Evolutionary conservation across 2,888 invertebrate genomes (phyloP).

Genomic region (Cephus spinipes): DNA sequence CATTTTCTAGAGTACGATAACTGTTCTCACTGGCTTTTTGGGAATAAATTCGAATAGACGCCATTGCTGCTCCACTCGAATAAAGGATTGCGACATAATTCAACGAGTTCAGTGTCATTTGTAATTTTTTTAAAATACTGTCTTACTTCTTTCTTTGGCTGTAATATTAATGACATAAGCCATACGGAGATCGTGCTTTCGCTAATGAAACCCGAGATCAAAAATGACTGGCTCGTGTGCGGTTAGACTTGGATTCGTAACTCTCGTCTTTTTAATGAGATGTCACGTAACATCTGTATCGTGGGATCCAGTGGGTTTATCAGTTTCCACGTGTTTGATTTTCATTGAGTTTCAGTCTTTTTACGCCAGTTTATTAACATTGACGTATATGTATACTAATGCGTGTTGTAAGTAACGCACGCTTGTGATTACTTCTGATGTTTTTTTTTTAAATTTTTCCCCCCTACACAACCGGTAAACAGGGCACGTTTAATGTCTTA

Average conservation of each 20-base stretch:
- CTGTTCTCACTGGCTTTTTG: background rate
- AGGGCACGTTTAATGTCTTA: conserved; percentile 31
- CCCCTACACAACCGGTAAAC: conserved; percentile 7
- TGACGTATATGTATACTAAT: background rate
- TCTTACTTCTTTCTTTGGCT: too few relatives aligned
- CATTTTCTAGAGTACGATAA: background rate
- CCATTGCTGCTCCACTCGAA: background rate
- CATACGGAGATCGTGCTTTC: background rate
- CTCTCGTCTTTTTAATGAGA: background rate
- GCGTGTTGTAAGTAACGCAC: background rate
- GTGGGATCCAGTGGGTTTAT: background rate
- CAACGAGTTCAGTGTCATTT: background rate
- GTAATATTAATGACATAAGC: background rate
- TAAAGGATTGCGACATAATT: background rate
- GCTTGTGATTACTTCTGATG: background rate
- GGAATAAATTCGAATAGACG: background rate
- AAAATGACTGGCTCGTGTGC: background rate
- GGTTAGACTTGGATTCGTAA: background rate
- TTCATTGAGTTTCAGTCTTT: too few relatives aligned
- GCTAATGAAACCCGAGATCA: background rate
- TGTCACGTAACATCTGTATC: background rate
- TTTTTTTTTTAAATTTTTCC: background rate
- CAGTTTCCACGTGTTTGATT: background rate
- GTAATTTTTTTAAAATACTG: background rate
- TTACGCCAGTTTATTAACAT: background rate